Conservation (phyloP, 2,888 invertebrate genomes). For the Clitarchus hookeri region DNA sequence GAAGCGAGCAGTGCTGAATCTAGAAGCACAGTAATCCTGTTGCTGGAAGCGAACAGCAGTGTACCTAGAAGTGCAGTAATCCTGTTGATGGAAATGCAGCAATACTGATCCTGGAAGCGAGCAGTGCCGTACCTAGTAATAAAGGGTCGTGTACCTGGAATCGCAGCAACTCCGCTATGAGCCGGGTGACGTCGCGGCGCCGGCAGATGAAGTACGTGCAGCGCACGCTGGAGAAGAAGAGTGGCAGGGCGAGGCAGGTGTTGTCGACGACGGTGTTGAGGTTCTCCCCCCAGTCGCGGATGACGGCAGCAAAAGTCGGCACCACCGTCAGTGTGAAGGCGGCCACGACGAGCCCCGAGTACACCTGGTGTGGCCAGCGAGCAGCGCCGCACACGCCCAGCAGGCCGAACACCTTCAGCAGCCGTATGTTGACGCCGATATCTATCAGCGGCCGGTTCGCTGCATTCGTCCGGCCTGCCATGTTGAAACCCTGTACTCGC, state of each 20-base stretch:
- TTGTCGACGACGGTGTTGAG: conserved; percentile 20
- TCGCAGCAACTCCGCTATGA: conserved; percentile 56
- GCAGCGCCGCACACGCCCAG: neutral
- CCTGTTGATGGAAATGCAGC: too few relatives aligned
- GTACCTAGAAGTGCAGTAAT: too few relatives aligned
- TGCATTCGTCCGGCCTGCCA: too few relatives aligned
- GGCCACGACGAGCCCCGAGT: neutral
- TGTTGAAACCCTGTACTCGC: too few relatives aligned
- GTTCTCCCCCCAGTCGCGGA: neutral
- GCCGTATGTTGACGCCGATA: neutral
- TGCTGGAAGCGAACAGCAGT: too few relatives aligned
- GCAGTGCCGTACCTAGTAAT: too few relatives aligned
- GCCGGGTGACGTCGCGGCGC: conserved; percentile 58
- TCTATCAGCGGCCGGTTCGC: neutral
- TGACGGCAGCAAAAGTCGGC: neutral
- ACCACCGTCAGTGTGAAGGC: conserved; percentile 20
- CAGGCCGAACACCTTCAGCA: neutral
- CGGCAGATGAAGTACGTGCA: conserved; percentile 55
- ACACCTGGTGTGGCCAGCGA: neutral
- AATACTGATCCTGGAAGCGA: too few relatives aligned
- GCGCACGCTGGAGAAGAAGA: conserved; percentile 41
- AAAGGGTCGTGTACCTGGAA: neutral
- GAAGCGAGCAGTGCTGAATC: too few relatives aligned
- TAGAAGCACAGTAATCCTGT: too few relatives aligned
- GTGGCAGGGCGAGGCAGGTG: neutral